Conservation (phyloP, 2,113 vertebrate species). For the Bombycilla garrulus region DNA sequence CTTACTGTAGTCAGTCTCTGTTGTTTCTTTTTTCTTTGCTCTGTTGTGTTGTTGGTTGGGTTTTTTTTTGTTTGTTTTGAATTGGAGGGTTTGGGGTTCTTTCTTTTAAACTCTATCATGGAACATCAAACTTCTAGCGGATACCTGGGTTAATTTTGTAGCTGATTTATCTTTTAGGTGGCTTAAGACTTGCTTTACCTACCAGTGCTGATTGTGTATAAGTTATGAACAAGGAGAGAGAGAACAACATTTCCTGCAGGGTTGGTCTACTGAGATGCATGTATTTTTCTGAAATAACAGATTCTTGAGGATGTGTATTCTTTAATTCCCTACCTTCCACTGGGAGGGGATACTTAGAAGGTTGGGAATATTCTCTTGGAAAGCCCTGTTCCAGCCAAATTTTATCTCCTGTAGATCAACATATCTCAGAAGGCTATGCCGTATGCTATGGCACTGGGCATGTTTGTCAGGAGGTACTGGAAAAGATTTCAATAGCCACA, state of each 20-base stretch:
- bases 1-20: background rate
- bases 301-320: background rate
- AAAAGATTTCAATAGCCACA: background rate
- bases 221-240: background rate
- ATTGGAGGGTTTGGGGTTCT: background rate
- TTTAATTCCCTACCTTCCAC: background rate
- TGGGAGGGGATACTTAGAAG: background rate
- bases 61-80: background rate
- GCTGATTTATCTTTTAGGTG: background rate
- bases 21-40: background rate
- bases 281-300: background rate
- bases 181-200: background rate
- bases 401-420: background rate
- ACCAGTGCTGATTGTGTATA: background rate
- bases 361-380: background rate
- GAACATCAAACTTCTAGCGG: background rate
- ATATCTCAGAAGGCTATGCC: background rate
- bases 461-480: background rate
- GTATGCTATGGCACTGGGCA: fast-evolving
- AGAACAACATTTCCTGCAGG: background rate
- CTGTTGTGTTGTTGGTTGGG: background rate
- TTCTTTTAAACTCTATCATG: background rate
- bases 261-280: background rate
- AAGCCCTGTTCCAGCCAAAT: background rate
- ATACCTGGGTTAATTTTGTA: background rate